phyloP scores from a whole-genome alignment of 2,888 invertebrate genomes.

The Tribolium freemani region DNA sequence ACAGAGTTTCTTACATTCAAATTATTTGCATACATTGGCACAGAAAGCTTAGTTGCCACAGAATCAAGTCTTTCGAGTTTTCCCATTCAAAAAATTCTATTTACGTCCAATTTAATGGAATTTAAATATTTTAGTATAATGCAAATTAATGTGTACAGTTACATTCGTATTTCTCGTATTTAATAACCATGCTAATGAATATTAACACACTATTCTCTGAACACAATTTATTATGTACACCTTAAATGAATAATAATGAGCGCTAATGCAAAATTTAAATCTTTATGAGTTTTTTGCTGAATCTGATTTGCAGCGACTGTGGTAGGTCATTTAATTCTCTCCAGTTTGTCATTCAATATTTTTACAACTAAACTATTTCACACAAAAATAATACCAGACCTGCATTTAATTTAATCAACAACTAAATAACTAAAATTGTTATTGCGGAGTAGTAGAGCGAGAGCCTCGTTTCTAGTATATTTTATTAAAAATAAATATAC shows the following conservation, averaged over 20 bases:
- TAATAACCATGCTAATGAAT: slow-evolving; percentile 10
- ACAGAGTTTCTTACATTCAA: neutral
- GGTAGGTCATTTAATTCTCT: neutral
- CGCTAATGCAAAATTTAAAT: neutral
- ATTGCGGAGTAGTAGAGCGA: too few species aligned
- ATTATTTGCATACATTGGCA: too few species aligned
- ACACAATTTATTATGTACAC: slow-evolving; percentile 4
- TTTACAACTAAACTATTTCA: too few species aligned
- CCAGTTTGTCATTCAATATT: too few species aligned
- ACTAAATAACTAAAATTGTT: too few species aligned
- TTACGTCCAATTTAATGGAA: neutral
- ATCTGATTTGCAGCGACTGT: neutral
- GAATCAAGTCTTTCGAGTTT: neutral
- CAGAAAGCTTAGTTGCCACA: too few species aligned
- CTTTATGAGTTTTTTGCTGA: neutral
- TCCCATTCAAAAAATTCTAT: neutral
- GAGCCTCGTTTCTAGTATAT: too few species aligned
- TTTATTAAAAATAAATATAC: too few species aligned
- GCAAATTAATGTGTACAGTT: neutral
- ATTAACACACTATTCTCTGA: slow-evolving; percentile 8
- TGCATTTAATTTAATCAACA: too few species aligned
- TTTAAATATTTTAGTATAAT: neutral
- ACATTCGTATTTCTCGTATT: neutral
- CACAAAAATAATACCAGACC: too few species aligned
- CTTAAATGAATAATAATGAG: slow-evolving; percentile 1